A percentile compares a stretch with the other conserved stretches of the same genome.
Conservation (phyloP, 2,888 invertebrate genomes). For the Hemistola chrysoprasaria region DNA sequence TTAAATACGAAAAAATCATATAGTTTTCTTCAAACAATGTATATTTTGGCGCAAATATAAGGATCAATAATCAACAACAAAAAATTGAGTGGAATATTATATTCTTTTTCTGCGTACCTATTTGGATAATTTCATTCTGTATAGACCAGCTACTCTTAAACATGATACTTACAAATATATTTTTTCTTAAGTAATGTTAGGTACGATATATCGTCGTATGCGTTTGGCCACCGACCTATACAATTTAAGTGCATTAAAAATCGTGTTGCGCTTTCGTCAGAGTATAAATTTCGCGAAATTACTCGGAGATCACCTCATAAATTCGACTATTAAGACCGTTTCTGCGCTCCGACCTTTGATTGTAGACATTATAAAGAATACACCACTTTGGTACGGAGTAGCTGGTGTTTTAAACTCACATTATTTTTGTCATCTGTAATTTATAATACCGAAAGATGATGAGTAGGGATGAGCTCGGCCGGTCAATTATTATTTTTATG, state of each 20-base stretch:
- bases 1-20: too few species aligned
- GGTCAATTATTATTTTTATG: background rate
- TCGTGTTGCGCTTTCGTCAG: conserved; percentile 45
- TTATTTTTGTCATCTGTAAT: conserved; percentile 48
- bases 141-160: too few species aligned
- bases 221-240: conserved; percentile 21
- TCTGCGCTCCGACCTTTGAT: conserved; percentile 25
- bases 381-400: conserved; percentile 26
- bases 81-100: too few species aligned
- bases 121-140: too few species aligned
- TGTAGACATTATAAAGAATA: conserved; percentile 29
- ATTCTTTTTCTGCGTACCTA: too few species aligned
- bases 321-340: conserved; percentile 37
- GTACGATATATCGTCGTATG: conserved; percentile 2
- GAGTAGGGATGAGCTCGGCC: conserved; percentile 9
- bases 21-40: too few species aligned
- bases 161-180: too few species aligned
- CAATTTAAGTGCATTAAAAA: conserved; percentile 44
- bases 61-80: too few species aligned
- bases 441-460: conserved; percentile 38
- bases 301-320: conserved; percentile 52
- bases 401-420: conserved; percentile 41
- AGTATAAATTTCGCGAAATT: conserved; percentile 62
- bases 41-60: too few species aligned
- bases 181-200: too few species aligned